Evolutionary conservation across 2,797 vertebrate genomes (phyloP).

Genomic region (Dendrocincla fuliginosa): DNA sequence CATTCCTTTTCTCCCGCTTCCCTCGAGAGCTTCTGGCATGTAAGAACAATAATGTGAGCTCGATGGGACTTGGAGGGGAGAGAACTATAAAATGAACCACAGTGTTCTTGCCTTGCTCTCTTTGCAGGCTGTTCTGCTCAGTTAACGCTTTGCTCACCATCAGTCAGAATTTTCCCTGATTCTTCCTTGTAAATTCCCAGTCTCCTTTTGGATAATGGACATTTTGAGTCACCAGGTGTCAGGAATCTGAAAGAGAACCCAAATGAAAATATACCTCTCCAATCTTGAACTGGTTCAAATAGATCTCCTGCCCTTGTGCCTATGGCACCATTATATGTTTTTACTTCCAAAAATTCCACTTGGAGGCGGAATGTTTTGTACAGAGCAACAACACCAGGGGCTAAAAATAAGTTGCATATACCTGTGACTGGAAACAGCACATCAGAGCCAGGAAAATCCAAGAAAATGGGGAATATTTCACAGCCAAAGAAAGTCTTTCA

Average conservation of each 20-base stretch:
- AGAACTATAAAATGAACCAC: not conserved
- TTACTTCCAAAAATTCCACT: not conserved
- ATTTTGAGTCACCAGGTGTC: not conserved
- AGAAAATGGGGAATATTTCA: not conserved
- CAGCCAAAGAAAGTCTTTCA: not conserved
- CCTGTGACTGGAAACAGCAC: constrained; percentile 7
- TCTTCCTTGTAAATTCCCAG: not conserved
- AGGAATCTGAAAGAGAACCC: not conserved
- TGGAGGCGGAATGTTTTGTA: not conserved
- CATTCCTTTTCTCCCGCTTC: not conserved
- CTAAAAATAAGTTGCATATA: constrained; percentile 31
- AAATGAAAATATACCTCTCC: not conserved
- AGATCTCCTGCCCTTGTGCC: not conserved
- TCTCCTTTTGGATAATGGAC: not conserved
- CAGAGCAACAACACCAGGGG: not conserved
- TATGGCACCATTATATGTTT: not conserved
- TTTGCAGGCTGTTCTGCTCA: not conserved
- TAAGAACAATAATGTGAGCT: not conserved
- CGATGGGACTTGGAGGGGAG: not conserved
- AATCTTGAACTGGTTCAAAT: not conserved
- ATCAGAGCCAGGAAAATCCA: constrained; percentile 17
- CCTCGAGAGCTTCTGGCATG: not conserved
- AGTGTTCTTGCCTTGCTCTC: not conserved
- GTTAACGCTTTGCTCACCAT: not conserved
- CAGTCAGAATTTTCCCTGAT: not conserved